Conservation (phyloP, 2,113 vertebrate species). For the human region DNA sequence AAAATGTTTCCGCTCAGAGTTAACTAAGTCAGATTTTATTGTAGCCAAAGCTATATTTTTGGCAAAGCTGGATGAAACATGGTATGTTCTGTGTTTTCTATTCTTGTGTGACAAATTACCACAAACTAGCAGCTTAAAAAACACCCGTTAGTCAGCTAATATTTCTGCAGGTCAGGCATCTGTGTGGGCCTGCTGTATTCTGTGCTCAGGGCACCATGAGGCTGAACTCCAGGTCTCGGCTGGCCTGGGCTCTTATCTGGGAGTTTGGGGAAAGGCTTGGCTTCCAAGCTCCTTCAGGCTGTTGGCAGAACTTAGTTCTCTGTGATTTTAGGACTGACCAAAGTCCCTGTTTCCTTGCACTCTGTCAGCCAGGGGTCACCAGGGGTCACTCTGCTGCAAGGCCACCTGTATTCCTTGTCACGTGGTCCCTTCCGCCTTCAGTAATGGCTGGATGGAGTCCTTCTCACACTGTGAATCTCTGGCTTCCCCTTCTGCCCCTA, state of each 20-base stretch:
- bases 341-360: neutral
- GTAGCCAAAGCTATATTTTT: neutral
- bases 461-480: neutral
- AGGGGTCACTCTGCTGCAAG: neutral
- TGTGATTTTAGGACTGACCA: accelerated
- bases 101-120: neutral
- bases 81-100: neutral
- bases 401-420: neutral
- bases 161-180: neutral
- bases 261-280: neutral
- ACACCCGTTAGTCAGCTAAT: accelerated
- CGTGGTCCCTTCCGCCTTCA: neutral
- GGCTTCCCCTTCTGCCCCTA: neutral
- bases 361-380: neutral
- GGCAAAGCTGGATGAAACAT: neutral
- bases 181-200: accelerated
- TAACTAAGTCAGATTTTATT: neutral
- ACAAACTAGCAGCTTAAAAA: no score
- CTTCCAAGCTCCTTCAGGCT: neutral
- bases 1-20: neutral
- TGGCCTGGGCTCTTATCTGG: no score
- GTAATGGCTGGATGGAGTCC: accelerated
- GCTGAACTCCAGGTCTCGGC: neutral
- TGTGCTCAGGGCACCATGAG: accelerated
- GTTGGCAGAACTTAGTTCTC: neutral